phyloP scores from a whole-genome alignment of 2,888 invertebrate genomes.

The Drosophila stalkeri region DNA sequence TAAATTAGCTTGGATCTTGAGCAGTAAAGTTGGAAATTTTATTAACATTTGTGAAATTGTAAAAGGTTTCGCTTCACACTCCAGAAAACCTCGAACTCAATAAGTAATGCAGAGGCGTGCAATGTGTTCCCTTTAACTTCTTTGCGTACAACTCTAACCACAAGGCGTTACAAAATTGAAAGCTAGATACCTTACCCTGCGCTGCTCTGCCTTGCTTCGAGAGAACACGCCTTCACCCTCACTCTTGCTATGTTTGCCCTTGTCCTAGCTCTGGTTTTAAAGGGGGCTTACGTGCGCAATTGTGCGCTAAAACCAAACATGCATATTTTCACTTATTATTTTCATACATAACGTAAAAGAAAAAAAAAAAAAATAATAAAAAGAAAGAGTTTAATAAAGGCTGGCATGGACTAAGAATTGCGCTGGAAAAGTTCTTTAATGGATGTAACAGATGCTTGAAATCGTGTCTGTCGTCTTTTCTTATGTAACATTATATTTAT shows the following conservation, averaged over 20 bases:
- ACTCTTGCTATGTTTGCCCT: too few species aligned
- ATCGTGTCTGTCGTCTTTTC: background rate
- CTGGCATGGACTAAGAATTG: conserved; percentile 1
- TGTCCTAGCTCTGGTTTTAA: background rate
- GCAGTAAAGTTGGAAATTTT: conserved; percentile 40
- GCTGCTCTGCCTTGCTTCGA: too few species aligned
- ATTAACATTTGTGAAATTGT: conserved; percentile 42
- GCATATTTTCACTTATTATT: conserved; percentile 80
- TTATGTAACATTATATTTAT: background rate
- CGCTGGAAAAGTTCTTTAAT: background rate
- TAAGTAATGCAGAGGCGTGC: conserved; percentile 55
- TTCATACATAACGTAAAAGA: conserved; percentile 49
- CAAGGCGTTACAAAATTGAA: conserved; percentile 29
- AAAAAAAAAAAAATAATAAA: too few species aligned
- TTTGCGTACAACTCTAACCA: conserved; percentile 5
- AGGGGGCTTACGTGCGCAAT: conserved; percentile 68
- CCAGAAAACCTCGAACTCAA: conserved; percentile 18
- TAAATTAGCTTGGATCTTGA: conserved; percentile 41
- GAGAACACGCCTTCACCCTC: background rate
- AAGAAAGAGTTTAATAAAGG: background rate
- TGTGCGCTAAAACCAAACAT: conserved; percentile 78
- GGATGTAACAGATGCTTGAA: too few species aligned
- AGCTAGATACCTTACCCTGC: background rate
- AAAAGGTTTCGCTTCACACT: conserved; percentile 22
- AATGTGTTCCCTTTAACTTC: too few species aligned